Evolutionary conservation across 2,888 invertebrate genomes (phyloP), one percentile per base, ranked within the genome.

Genomic region (Kryphioiulus occultus): DNA sequence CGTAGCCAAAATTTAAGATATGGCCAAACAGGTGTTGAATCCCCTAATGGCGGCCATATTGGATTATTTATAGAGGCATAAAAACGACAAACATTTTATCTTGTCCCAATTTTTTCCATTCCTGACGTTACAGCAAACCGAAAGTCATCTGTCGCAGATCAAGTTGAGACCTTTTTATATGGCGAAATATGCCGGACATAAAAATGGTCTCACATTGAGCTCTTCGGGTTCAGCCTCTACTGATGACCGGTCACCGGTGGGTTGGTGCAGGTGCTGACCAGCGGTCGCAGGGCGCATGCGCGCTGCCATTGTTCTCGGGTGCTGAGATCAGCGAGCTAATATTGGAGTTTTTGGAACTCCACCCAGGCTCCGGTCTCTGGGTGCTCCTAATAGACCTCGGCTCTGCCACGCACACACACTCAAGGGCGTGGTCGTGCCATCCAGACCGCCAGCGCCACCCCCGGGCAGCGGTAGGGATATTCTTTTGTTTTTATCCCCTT

Each of bases 261-360:
- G n/a, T n/a, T n/a, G 19, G 22, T n/a, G 59, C 59, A 59, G 59
- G 59, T 59, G 59, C 59, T 59, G 59, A 59, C 59, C 59, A 59
- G 59, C 59, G 59, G 59, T 15, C 59, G 59, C 59, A 59, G 59
- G 19, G 59, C 59, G 59, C 59, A n/a, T n/a, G 59, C 59, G 59
- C 59, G 3, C 5, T n/a, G n/a, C 12, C 59, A 59, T 59, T 59
- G 59, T 59, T 59, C 59, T 59, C 3, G n/a, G n/a, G 9, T 19
- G n/a, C 59, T 59, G 59, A 59, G 59, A 59, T 59, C 59, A 59
- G 59, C 59, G 59, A 59, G 59, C 59, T 59, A 59, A 59, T 59
- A 22, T 59, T 59, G 59, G 59, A 59, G 59, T 59, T 59, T 59
- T 59, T 59, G 59, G 59, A n/a, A 59, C 59, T 59, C 59, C 59